Conservation (phyloP, 1,140 invertebrate genomes). For the Drosophila guanche region DNA sequence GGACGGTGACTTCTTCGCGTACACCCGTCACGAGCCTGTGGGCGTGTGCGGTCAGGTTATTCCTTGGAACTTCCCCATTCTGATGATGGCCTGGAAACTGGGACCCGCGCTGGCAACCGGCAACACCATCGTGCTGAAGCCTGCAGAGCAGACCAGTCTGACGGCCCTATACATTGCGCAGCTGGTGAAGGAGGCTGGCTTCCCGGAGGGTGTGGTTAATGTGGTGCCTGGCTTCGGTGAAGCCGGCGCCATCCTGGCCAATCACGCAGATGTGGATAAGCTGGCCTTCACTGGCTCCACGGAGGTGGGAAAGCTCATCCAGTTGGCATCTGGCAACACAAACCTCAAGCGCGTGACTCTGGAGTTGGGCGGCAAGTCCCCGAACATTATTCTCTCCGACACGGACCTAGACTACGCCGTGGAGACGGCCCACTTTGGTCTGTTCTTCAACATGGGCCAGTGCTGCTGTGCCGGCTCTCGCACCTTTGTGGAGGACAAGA, state of each 20-base stretch:
- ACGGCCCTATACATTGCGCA: constrained; percentile 96
- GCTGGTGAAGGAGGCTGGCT: constrained; percentile 93
- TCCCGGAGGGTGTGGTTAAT: constrained; percentile 94
- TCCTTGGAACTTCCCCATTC: constrained; percentile 98
- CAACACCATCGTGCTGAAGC: constrained; percentile 96
- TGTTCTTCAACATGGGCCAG: constrained; percentile 94
- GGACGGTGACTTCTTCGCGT: constrained; percentile 94
- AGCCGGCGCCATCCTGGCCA: constrained; percentile 92
- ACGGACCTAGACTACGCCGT: constrained; percentile 92
- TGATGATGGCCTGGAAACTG: constrained; percentile 98
- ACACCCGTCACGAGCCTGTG: constrained; percentile 97
- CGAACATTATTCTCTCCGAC: constrained; percentile 95
- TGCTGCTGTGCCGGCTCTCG: constrained; percentile 93
- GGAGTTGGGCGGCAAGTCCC: constrained; percentile 97
- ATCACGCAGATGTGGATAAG: constrained; percentile 92
- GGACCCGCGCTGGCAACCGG: constrained; percentile 95
- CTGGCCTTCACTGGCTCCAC: constrained; percentile 90
- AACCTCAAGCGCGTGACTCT: constrained; percentile 96
- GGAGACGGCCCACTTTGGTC: constrained; percentile 90
- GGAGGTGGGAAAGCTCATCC: constrained; percentile 94
- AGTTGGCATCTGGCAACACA: constrained; percentile 90
- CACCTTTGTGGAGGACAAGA: constrained; percentile 95
- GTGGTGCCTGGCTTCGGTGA: constrained; percentile 95
- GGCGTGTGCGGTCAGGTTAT: constrained; percentile 99
- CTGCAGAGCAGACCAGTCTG: constrained; percentile 98